These are phyloP conservation scores for Hyles lineata DNA, from an alignment of 2,888 invertebrate genomes.

Conservation along the genomic window DNA sequence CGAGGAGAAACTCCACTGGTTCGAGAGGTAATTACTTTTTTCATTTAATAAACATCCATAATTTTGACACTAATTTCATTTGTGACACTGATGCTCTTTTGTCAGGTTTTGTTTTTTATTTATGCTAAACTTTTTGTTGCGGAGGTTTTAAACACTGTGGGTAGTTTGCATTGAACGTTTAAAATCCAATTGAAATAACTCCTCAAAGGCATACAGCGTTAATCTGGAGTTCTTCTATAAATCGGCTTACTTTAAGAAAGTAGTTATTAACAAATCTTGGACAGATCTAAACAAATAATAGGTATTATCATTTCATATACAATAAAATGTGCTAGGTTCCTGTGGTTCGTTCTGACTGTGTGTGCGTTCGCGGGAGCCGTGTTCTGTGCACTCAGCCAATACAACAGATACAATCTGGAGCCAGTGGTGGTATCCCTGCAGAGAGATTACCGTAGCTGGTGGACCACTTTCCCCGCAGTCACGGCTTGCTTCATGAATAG, in stretches of 20 bases:
- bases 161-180: too few relatives aligned
- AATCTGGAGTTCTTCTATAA: background rate
- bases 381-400: conserved; percentile 71
- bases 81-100: conserved; percentile 26
- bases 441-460: conserved; percentile 75
- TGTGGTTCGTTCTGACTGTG: conserved; percentile 68
- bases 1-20: conserved; percentile 66
- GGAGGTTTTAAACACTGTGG: too few relatives aligned
- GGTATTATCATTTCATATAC: background rate
- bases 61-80: conserved; percentile 29
- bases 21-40: conserved; percentile 64
- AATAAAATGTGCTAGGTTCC: conserved; percentile 48
- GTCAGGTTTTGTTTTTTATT: conserved; percentile 1
- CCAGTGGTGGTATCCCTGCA: conserved; percentile 79
- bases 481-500: conserved; percentile 75
- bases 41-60: conserved; percentile 19
- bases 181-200: background rate
- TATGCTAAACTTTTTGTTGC: background rate
- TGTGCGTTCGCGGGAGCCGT: conserved; percentile 70
- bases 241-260: too few relatives aligned
- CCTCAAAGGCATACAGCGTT: background rate
- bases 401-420: conserved; percentile 69
- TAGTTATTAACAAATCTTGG: too few relatives aligned
- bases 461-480: conserved; percentile 75
- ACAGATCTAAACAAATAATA: background rate